phyloP scores from a whole-genome alignment of 2,797 vertebrate genomes.

The Enteromius afrohamiltoni region DNA sequence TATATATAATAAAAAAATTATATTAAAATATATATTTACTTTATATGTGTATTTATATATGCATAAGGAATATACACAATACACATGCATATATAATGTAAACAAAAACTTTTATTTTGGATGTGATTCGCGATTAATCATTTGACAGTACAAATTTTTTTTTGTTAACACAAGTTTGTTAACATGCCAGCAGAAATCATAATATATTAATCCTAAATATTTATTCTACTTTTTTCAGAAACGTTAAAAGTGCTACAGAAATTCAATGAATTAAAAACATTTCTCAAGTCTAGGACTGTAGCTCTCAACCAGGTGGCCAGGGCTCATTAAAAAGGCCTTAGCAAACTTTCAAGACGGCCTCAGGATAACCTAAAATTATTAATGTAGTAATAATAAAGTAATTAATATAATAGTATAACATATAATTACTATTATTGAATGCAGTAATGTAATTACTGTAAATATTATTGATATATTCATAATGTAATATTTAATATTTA shows the following conservation, averaged over 20 bases:
- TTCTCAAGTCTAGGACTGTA: background rate
- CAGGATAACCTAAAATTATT: background rate
- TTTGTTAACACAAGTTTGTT: background rate
- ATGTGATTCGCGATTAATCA: no score
- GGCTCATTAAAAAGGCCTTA: background rate
- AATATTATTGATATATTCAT: background rate
- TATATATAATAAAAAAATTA: no score
- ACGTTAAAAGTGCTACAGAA: background rate
- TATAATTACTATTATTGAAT: background rate
- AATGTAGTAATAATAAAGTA: background rate
- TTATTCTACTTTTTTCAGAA: background rate
- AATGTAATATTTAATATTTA: background rate
- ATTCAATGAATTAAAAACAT: background rate
- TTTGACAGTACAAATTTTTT: no score
- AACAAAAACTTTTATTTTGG: no score
- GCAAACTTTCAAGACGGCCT: background rate
- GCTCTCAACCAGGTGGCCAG: background rate
- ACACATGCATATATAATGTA: no score
- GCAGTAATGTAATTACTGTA: background rate
- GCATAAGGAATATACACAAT: no score
- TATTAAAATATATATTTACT: no score
- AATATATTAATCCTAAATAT: background rate
- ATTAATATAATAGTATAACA: background rate
- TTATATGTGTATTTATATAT: no score
- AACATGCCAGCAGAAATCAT: background rate